Percentiles rank a stretch among this genome's conserved stretches.
These are phyloP conservation scores for Lottia gigantea DNA, from an alignment of 2,888 invertebrate genomes.

Conservation along the genomic window DNA sequence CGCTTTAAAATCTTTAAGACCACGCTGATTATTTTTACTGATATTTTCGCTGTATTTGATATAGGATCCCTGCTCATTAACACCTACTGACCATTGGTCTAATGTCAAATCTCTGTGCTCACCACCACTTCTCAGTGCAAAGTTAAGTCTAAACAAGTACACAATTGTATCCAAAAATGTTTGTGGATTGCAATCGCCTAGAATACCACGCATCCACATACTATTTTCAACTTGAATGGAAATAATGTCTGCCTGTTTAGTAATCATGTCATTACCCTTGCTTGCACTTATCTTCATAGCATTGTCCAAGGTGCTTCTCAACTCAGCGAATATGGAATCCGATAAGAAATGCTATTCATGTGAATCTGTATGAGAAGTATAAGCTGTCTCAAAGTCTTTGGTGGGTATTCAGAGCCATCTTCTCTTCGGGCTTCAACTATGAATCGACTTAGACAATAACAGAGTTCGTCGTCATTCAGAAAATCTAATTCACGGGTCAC, in stretches of 20 bases:
- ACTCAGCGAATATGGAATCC: not conserved
- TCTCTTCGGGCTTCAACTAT: not conserved
- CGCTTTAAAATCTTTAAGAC: not conserved
- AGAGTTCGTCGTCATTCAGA: slow-evolving; percentile 3
- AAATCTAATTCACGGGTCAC: not conserved
- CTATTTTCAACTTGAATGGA: not conserved
- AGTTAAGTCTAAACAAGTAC: not conserved
- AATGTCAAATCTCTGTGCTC: too few species aligned
- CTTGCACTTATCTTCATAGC: not conserved
- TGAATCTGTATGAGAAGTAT: not conserved
- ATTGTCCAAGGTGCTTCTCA: slow-evolving; percentile 5
- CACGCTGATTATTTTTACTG: not conserved
- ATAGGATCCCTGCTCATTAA: too few species aligned
- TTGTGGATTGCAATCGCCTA: not conserved
- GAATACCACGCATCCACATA: not conserved
- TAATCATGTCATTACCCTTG: not conserved
- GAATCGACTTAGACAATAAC: slow-evolving; percentile 1
- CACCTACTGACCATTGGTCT: too few species aligned
- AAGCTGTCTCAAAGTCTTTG: not conserved
- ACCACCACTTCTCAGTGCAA: not conserved
- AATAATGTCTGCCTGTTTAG: not conserved
- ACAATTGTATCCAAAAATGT: slow-evolving; percentile 3
- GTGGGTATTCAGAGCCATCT: slow-evolving; percentile 7
- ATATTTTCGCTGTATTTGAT: too few species aligned
- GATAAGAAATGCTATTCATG: too few species aligned